Conservation (phyloP, 1,140 invertebrate species). For the Chironomus tepperi region DNA sequence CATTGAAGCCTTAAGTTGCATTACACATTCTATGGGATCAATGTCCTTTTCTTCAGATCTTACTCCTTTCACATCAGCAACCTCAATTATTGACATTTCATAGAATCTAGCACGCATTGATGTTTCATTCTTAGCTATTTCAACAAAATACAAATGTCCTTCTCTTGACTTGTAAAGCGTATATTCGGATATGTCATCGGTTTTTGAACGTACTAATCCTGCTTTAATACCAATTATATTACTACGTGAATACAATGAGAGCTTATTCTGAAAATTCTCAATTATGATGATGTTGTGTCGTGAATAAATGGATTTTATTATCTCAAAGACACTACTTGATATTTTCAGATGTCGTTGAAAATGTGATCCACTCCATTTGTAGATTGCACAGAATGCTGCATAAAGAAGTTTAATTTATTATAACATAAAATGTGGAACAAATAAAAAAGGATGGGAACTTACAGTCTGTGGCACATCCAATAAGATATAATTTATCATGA, state of each 20-base stretch:
- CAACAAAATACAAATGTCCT: neutral
- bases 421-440: neutral
- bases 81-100: neutral
- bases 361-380: neutral
- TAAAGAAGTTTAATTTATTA: neutral
- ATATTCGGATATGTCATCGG: neutral
- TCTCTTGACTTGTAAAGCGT: neutral
- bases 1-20: neutral
- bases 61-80: neutral
- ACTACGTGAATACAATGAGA: neutral
- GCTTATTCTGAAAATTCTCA: slow-evolving; percentile 2
- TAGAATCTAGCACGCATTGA: neutral
- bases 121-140: neutral
- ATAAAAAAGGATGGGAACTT: neutral
- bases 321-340: neutral
- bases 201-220: neutral
- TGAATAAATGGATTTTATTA: slow-evolving; percentile 16
- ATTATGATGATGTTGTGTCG: neutral
- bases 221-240: neutral
- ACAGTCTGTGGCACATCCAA: neutral
- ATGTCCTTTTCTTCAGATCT: neutral
- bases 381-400: neutral
- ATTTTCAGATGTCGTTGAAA: slow-evolving; percentile 1
- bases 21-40: neutral
- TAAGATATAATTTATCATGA: neutral